Evolutionary conservation across 35 echinoderm and acorn worm species (phyloP).

Genomic region (Stichopus chloronotus): DNA sequence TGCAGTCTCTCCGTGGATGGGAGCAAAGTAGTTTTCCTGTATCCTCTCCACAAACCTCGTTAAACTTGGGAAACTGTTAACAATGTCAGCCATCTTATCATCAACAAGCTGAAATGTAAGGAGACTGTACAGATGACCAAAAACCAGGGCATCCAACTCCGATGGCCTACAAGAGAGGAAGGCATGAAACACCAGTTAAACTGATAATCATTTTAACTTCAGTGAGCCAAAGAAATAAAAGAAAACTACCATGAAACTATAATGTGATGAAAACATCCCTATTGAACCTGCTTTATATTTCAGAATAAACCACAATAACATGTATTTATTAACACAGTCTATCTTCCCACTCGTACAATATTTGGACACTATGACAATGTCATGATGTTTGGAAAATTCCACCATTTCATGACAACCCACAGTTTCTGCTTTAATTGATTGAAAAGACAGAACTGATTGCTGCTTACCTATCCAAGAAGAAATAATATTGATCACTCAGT

Average conservation of each 20-base stretch:
- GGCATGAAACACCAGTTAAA: neutral
- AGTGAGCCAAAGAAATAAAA: neutral
- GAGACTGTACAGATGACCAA: slow-evolving; percentile 85
- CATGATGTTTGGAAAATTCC: no score
- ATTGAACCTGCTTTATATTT: no score
- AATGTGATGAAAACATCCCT: neutral
- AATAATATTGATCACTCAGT: slow-evolving; percentile 89
- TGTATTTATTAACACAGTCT: no score
- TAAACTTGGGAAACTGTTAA: slow-evolving; percentile 78
- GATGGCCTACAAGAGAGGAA: slow-evolving; percentile 74
- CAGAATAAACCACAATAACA: no score
- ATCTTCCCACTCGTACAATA: no score
- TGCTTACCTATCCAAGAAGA: slow-evolving; percentile 88
- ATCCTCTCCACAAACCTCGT: slow-evolving; percentile 87
- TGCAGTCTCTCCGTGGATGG: neutral
- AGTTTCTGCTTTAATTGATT: no score
- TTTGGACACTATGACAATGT: no score
- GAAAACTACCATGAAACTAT: neutral
- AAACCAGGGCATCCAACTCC: slow-evolving; percentile 95
- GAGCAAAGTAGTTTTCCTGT: slow-evolving; percentile 64
- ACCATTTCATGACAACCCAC: no score
- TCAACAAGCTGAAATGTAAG: slow-evolving; percentile 75
- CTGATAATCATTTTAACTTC: neutral
- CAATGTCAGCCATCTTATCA: slow-evolving; percentile 70
- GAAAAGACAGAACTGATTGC: no score